Base-by-base conservation (phyloP, 1,140 invertebrate genomes). In the Platorchestia sp. region DNA sequence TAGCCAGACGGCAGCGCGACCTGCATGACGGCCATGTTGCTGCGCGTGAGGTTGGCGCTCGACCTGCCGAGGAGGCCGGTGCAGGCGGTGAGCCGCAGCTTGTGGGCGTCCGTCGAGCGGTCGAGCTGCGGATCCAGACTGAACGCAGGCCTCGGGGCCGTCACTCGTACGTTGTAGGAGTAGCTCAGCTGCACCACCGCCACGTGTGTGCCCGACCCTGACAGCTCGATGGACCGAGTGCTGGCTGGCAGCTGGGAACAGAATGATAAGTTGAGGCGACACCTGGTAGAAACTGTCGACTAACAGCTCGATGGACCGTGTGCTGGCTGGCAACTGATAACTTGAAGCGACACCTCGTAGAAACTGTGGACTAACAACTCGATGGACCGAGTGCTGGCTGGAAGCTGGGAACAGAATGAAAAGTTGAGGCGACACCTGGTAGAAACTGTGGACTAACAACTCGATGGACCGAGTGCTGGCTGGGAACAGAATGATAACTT, bases 1-100 rank as follows among this genome's bases (percentile, higher is more conserved):
- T 98, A 99, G 59, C 99, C 99, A 43, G 98, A 99, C 0, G 99
- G 98, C 95, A 99, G 97, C 96, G 98, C 98, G 0, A 99, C 98
- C 97, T 99, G 98, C 98, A 99, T 98, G 0, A 99, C 98, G 86
- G 98, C 98, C 98, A 99, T 99, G 97, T 99, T 99, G 96, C 98
- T 98, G 36, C 45, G 36, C 1, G 43, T 93, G 44, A 40, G 1
- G 36, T 45, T 93, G 43, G 91, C 3, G 44, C 3, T 16, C 0
- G 43, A 5, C 7, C 43, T 96, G 45, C 10, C 97, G 97, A 96
- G 95, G 7, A 89, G 87, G 87, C 98, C 96, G 98, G 97, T 98
- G 97, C 99, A 99, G 96, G 99, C 98, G 40, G 98, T 99, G 0
- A 99, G 97, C 97, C 99, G 98, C 91, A 99, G 97, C 96, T 99